A percentile compares a stretch with the other conserved stretches of the same genome.
Conservation (phyloP, 2,113 vertebrate genomes). For the Panthera uncia region DNA sequence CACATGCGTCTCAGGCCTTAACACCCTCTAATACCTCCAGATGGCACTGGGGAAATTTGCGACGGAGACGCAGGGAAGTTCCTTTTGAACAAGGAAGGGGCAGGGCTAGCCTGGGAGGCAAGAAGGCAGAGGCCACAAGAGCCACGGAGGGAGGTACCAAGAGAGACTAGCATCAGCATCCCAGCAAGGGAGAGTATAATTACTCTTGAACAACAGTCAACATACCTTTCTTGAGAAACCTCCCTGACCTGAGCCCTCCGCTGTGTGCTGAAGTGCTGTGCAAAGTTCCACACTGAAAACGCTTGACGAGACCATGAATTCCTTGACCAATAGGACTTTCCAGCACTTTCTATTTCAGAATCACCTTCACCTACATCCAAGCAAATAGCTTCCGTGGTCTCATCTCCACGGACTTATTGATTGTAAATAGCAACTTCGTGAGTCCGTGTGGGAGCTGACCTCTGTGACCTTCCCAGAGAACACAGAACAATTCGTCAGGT, state of each 20-base stretch:
- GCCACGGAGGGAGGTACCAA: neutral
- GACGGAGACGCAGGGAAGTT: neutral
- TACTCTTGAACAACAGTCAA: neutral
- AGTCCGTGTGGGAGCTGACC: neutral
- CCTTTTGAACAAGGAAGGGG: neutral
- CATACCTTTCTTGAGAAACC: neutral
- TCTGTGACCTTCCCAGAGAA: neutral
- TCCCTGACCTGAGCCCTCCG: neutral
- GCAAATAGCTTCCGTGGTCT: neutral
- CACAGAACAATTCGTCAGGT: neutral
- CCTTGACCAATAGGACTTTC: neutral
- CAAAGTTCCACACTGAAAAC: neutral
- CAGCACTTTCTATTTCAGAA: neutral
- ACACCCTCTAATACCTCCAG: neutral
- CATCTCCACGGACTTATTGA: neutral
- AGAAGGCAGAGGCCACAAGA: neutral
- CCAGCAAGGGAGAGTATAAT: neutral
- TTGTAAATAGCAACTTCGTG: neutral
- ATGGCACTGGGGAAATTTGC: neutral
- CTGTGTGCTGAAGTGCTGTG: neutral
- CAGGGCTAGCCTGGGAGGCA: neutral
- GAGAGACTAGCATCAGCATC: neutral
- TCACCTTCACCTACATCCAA: neutral
- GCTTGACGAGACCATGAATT: neutral
- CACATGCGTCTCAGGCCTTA: neutral